Conservation (phyloP, 2,113 vertebrate genomes). For the Arothron firmamentum region DNA sequence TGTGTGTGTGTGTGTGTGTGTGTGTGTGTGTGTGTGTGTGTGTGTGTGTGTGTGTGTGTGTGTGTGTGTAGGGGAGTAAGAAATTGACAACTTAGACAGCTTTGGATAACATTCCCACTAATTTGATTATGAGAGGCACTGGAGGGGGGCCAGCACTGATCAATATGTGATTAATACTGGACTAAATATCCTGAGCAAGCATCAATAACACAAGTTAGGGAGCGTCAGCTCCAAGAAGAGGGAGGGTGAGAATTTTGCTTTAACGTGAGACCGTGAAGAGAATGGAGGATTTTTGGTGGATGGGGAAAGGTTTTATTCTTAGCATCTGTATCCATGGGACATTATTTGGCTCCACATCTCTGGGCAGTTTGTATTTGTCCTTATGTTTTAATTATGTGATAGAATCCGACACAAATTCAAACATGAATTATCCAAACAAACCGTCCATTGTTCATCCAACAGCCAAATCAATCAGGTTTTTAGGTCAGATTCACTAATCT, state of each 20-base stretch:
- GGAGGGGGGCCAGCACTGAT: constrained; percentile 27
- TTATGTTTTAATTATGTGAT: constrained; percentile 30
- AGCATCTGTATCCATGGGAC: constrained; percentile 1
- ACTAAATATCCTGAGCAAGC: constrained; percentile 48
- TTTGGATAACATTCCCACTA: constrained; percentile 20
- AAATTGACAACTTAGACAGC: constrained; percentile 1
- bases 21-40: background rate
- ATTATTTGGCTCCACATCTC: no score
- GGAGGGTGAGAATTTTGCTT: constrained; percentile 39
- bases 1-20: background rate
- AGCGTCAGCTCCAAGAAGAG: constrained; percentile 7
- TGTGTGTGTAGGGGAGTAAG: background rate
- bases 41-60: background rate
- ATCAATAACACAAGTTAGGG: constrained; percentile 31
- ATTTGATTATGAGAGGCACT: constrained; percentile 39
- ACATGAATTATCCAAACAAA: no score
- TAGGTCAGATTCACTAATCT: no score
- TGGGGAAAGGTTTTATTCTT: constrained; percentile 33
- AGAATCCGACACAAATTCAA: constrained; percentile 1
- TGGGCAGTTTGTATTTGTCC: constrained; percentile 14
- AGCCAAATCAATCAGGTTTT: no score
- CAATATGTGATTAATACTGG: constrained; percentile 49
- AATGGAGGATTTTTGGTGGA: constrained; percentile 34
- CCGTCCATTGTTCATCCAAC: no score
- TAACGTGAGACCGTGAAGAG: constrained; percentile 33